These are phyloP conservation scores for Potamilus streckersoni DNA, from an alignment of 1,140 invertebrate genomes.

Conservation along the genomic window DNA sequence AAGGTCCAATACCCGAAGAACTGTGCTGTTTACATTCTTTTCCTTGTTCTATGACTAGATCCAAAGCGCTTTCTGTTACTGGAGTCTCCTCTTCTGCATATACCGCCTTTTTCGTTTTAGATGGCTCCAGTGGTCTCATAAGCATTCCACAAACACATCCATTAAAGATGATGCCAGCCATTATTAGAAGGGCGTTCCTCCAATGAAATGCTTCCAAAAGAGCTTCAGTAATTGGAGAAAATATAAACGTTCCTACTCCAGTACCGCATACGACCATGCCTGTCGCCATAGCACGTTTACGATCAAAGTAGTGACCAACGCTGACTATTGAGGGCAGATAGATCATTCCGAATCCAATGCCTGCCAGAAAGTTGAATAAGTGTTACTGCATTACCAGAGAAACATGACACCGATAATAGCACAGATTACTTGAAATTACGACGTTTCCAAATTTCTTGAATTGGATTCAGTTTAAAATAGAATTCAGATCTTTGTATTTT, in stretches of 20 bases:
- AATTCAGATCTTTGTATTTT: too few relatives aligned
- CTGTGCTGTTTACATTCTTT: conserved; percentile 31
- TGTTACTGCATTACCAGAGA: too few relatives aligned
- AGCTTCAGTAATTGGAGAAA: conserved; percentile 75
- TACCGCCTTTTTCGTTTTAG: conserved; percentile 72
- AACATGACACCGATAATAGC: too few relatives aligned
- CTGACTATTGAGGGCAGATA: conserved; percentile 95
- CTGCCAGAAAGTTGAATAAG: conserved; percentile 66
- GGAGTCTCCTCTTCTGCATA: conserved; percentile 66
- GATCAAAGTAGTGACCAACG: conserved; percentile 95
- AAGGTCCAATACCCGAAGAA: conserved; percentile 23
- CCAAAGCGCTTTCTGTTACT: conserved; percentile 52
- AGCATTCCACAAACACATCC: conserved; percentile 91
- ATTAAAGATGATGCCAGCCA: conserved; percentile 92
- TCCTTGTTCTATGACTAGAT: conserved; percentile 55
- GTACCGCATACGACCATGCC: conserved; percentile 95
- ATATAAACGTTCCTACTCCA: conserved; percentile 86
- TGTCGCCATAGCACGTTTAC: conserved; percentile 89
- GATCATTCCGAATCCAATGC: conserved; percentile 94
- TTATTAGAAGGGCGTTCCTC: conserved; percentile 90
- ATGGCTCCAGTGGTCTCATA: conserved; percentile 90
- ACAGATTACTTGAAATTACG: too few relatives aligned
- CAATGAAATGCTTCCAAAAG: conserved; percentile 74
- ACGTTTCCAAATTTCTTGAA: too few relatives aligned
- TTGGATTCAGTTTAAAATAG: too few relatives aligned